phyloP scores from a whole-genome alignment of 2,888 invertebrate species.

The Thera obeliscata region DNA sequence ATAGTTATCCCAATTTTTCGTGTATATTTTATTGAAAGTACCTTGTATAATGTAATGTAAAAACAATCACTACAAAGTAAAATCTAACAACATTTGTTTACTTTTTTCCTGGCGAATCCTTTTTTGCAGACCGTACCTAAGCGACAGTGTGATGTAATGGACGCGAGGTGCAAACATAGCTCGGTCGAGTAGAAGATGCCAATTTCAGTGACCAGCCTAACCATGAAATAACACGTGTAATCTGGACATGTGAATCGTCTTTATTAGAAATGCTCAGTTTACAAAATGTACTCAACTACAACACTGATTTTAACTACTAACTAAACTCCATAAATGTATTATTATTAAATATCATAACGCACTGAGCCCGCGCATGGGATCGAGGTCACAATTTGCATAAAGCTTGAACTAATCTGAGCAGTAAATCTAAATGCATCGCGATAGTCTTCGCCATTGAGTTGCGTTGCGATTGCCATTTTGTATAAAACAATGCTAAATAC shows the following conservation, averaged over 20 bases:
- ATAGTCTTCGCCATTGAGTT: neutral
- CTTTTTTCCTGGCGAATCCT: no score
- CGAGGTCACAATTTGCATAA: neutral
- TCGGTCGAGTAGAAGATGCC: neutral
- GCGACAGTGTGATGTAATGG: no score
- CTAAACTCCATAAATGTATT: neutral
- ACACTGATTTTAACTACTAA: neutral
- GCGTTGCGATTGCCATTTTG: neutral
- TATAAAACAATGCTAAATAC: neutral
- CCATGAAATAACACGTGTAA: neutral
- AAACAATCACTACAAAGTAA: no score
- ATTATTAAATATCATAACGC: neutral
- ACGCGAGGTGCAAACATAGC: no score
- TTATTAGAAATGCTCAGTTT: neutral
- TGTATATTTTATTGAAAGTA: no score
- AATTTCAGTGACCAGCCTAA: neutral
- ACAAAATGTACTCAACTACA: neutral
- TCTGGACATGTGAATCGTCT: neutral
- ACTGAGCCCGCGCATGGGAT: slow-evolving; percentile 2
- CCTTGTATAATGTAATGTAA: no score
- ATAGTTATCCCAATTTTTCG: no score
- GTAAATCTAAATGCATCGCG: neutral
- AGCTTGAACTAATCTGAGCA: neutral
- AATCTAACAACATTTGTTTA: no score
- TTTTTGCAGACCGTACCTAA: no score